A percentile compares a stretch with the other conserved stretches of the same genome.
These are phyloP conservation scores for Aromia moschata DNA, from an alignment of 2,888 invertebrate genomes.

Conservation along the genomic window DNA sequence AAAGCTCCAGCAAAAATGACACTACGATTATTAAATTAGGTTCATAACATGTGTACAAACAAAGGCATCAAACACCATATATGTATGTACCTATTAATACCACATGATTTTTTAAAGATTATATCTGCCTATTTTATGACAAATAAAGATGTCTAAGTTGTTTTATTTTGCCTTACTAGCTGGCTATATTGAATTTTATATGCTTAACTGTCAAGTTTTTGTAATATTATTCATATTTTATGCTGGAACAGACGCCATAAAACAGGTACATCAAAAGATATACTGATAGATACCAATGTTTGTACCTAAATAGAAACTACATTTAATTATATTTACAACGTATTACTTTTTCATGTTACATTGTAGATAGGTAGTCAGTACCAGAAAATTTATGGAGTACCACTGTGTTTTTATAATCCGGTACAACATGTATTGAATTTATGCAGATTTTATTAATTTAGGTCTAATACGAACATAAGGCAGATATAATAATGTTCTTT, in stretches of 20 bases:
- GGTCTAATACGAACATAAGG: too few species aligned
- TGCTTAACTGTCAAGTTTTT: constrained; percentile 3
- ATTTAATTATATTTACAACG: not conserved
- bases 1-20: not conserved
- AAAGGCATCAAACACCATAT: constrained; percentile 15
- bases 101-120: constrained; percentile 24
- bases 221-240: constrained; percentile 10
- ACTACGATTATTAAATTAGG: constrained; percentile 11
- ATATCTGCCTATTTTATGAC: constrained; percentile 29
- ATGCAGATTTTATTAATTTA: too few species aligned
- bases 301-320: too few species aligned
- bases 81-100: too few species aligned
- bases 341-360: not conserved
- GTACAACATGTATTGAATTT: too few species aligned
- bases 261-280: constrained; percentile 11
- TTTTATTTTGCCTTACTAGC: constrained; percentile 24
- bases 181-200: constrained; percentile 14
- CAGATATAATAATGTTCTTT: too few species aligned
- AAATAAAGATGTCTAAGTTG: constrained; percentile 25
- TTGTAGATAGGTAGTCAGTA: not conserved
- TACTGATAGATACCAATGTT: constrained; percentile 1
- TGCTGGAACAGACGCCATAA: constrained; percentile 3
- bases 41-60: constrained; percentile 22
- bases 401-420: too few species aligned
- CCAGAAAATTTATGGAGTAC: constrained; percentile 26